These are phyloP conservation scores for Carollia perspicillata DNA, from an alignment of 2,113 vertebrate genomes.

Conservation along the genomic window DNA sequence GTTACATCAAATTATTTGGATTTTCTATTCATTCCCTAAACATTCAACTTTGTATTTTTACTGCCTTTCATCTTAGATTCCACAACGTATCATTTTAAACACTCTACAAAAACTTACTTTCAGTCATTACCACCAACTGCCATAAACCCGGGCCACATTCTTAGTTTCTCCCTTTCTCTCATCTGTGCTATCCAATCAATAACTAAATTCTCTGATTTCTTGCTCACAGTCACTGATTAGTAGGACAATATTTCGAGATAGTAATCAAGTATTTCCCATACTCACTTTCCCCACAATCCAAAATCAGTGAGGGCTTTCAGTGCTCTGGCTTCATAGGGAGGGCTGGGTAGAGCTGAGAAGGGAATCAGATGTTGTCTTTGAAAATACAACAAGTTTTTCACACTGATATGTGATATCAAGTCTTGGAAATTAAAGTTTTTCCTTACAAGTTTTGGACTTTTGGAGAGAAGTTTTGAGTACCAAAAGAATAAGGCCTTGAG, in stretches of 20 bases:
- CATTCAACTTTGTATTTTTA: not conserved
- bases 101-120: not conserved
- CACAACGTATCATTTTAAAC: not conserved
- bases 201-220: not conserved
- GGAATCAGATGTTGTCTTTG: not conserved
- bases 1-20: not conserved
- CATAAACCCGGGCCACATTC: not conserved
- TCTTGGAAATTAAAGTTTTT: not conserved
- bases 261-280: not conserved
- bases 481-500: not conserved
- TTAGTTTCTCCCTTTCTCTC: not conserved
- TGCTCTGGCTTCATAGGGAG: not conserved
- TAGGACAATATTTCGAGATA: not conserved
- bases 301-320: not conserved
- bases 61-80: not conserved
- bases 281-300: not conserved
- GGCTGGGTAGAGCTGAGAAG: not conserved
- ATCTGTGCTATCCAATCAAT: not conserved
- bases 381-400: not conserved
- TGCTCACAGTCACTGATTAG: not conserved
- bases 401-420: not conserved
- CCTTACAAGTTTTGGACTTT: not conserved
- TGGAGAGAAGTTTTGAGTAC: not conserved
- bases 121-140: not conserved
- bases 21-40: not conserved